Evolutionary conservation across 2,797 vertebrate species (phyloP), one percentile per base, ranked within the genome.

Genomic region (Gymnopithys bicolor): DNA sequence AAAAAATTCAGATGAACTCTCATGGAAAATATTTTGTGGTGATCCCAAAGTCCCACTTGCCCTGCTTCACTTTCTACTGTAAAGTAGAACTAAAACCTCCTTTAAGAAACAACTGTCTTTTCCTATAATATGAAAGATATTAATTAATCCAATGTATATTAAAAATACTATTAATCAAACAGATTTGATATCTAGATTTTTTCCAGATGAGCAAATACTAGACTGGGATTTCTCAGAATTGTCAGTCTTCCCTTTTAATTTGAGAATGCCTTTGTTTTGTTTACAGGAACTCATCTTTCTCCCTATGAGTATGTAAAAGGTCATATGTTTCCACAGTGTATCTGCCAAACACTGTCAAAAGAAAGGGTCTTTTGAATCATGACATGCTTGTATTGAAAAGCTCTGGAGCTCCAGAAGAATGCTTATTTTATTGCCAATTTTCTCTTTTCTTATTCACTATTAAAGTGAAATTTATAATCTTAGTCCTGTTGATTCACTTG

Each of bases 141-240:
- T 79, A 80, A 74, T 90, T 94, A 91, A 37, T 83, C 33, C 87
- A 85, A 95, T 58, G 52, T 58, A 90, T 82, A 87, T 93, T 91
- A 19, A 68, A 89, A 90, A 75, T 84, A 25, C 24, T 67, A 86
- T 93, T 89, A 91, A 89, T 85, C 17, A 91, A 94, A 94, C 11
- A 93, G 84, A 81, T 9, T 23, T 63, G 14, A 62, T 87, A 79
- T 33, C 59, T 79, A 95, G 68, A 95, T 95, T 96, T 96, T 95
- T 97, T 97, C 88, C 94, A 92, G 80, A 93, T 95, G 87, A 95
- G 58, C 35, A 97, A 95, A 91, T 53, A 81, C 19, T 71, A 82
- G 55, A 56, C 79, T 87, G 80, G 77, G 48, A 87, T 82, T 96
- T 97, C 85, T 93, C 91, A 89, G 55, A 74, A 55, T 39, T 87